Conservation (phyloP, 2,797 vertebrate genomes). For the Hybognathus amarus region DNA sequence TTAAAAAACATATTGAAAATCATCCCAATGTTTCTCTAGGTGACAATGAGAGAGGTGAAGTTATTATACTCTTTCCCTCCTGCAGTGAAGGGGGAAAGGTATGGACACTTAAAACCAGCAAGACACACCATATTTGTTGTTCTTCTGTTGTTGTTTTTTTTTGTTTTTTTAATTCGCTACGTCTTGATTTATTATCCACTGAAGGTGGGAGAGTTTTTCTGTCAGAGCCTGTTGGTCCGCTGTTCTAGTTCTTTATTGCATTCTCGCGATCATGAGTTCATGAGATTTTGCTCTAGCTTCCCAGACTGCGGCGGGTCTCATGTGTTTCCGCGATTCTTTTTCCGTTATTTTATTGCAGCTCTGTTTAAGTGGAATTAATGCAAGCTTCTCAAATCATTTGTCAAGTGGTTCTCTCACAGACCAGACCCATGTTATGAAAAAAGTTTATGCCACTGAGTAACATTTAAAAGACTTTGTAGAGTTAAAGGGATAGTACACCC, state of each 20-base stretch:
- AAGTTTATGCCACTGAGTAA: constrained; percentile 36
- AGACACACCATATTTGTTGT: constrained; percentile 82
- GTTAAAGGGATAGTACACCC: constrained; percentile 15
- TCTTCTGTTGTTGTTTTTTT: constrained; percentile 73
- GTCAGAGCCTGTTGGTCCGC: constrained; percentile 57
- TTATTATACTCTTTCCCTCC: constrained; percentile 85
- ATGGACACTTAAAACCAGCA: constrained; percentile 83
- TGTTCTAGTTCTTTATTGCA: constrained; percentile 49
- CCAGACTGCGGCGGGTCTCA: constrained; percentile 30
- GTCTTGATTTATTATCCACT: constrained; percentile 79
- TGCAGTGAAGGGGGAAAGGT: constrained; percentile 78
- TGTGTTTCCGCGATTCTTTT: constrained; percentile 54
- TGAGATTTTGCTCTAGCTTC: constrained; percentile 46
- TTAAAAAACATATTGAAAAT: constrained; percentile 82
- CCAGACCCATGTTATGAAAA: constrained; percentile 44
- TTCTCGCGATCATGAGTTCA: constrained; percentile 47
- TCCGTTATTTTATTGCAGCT: constrained; percentile 40
- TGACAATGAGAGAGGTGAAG: constrained; percentile 81
- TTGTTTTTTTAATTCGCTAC: constrained; percentile 74
- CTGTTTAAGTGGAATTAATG: constrained; percentile 59
- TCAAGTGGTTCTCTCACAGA: constrained; percentile 54
- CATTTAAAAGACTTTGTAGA: constrained; percentile 15
- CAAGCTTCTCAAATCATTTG: constrained; percentile 60
- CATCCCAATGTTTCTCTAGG: constrained; percentile 83
- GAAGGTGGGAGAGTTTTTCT: constrained; percentile 71